Conservation (phyloP, 2,797 vertebrate species). For the Halcyon badia region DNA sequence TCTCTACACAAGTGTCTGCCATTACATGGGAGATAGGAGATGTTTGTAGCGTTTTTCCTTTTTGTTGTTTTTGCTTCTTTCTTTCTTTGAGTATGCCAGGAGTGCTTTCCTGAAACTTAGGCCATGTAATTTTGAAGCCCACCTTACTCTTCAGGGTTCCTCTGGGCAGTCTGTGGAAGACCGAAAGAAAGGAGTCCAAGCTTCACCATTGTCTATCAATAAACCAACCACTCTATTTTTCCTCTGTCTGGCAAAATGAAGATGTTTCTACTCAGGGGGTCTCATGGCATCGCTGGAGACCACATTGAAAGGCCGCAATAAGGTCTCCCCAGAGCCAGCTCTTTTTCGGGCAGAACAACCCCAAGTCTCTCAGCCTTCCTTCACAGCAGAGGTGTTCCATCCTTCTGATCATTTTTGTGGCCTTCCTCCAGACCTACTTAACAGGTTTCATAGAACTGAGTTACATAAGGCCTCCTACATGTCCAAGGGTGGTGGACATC, state of each 20-base stretch:
- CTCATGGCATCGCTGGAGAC: not conserved
- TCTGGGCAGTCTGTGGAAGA: not conserved
- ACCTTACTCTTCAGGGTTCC: not conserved
- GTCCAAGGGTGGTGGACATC: too few relatives aligned
- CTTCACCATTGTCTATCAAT: not conserved
- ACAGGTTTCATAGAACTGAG: too few relatives aligned
- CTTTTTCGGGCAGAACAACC: not conserved
- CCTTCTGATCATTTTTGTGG: not conserved
- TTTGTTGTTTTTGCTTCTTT: not conserved
- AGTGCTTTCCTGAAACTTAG: not conserved
- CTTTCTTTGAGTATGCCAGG: not conserved
- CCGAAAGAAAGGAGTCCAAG: not conserved
- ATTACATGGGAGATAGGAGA: not conserved
- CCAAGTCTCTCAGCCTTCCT: not conserved
- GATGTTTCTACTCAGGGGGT: not conserved
- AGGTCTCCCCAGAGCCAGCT: not conserved
- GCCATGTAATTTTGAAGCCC: not conserved
- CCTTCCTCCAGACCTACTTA: not conserved
- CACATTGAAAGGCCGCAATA: not conserved
- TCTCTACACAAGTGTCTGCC: not conserved
- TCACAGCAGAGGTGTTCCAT: not conserved
- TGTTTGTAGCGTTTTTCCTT: not conserved
- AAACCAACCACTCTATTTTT: not conserved
- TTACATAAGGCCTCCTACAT: too few relatives aligned
- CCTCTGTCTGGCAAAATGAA: not conserved